Base-by-base conservation (phyloP, 2,797 vertebrate species). In the Siniperca undulata region DNA sequence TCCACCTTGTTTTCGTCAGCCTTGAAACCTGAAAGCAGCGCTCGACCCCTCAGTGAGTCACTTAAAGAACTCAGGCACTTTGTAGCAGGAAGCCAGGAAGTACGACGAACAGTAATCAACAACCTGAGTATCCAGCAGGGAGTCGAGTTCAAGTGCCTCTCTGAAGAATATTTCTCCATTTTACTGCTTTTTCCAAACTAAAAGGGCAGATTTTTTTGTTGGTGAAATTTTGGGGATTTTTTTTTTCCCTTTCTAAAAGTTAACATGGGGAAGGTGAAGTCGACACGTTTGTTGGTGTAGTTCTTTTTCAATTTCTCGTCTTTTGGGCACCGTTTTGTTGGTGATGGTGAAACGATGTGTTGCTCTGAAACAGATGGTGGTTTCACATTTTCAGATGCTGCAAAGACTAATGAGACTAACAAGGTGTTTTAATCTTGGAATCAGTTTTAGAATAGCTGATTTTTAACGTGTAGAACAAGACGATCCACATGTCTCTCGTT, bases 61-160 rank as follows among this genome's bases (percentile, higher is more conserved):
- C 34, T 2, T 1, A 17, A 46, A 22, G 27, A 48, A 1, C 22
- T 50, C 53, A 1, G 27, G 42, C 68, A 1, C 53, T 74, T 10
- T 27, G 48, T 7, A 17, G 53, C 64, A 12, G 42, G 3, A 9
- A 53, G 22, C 3, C 78, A 4, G 68, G 40, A 73, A 52, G 16
- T 34, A 20, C 11, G 1, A 78, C 67, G 42, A 78, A 53, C 71
- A 4, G 60, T 16, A 79, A 78, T 79, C 80, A 68, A 2, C 22
- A 3, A 46, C 7, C 36, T 38, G 50, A 30, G 55, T 2, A 11
- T 76, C 55, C 61, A 16, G 40, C 60, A 2, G 56, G 38, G 61
- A 52, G 50, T 59, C 24, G 1, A 55, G 50, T 48, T 67, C 53
- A 50, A 75, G 65, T 7, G 13, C 13, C 50, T 59, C 73, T 69